Conservation (phyloP, 2,797 vertebrate species). For the Heterohyrax brucei region DNA sequence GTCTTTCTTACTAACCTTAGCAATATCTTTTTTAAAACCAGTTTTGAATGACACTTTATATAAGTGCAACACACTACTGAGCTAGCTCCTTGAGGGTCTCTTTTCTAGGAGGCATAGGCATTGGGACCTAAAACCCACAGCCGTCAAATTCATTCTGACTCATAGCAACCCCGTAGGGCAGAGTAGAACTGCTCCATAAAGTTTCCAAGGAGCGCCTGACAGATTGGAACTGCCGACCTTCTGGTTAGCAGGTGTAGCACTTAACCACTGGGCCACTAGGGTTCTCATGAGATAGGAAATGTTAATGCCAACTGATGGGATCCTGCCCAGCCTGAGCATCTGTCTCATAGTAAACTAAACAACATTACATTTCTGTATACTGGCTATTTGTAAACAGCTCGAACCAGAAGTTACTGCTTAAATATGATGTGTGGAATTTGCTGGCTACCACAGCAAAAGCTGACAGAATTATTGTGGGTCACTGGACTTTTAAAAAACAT, state of each 20-base stretch:
- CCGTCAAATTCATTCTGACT: too few relatives aligned
- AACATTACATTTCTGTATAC: neutral
- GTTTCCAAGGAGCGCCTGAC: too few relatives aligned
- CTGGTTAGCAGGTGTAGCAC: too few relatives aligned
- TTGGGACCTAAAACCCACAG: neutral
- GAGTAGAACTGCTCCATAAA: too few relatives aligned
- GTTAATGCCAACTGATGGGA: neutral
- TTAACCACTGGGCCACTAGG: too few relatives aligned
- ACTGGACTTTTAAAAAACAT: conserved; percentile 42
- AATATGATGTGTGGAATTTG: neutral
- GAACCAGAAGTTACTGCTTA: neutral
- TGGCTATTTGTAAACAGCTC: neutral
- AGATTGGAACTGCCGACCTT: too few relatives aligned
- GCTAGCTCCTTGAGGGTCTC: neutral
- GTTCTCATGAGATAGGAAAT: neutral
- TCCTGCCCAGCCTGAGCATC: neutral
- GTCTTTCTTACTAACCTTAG: neutral
- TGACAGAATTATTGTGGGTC: neutral
- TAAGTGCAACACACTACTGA: neutral
- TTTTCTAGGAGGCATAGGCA: neutral
- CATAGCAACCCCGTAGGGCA: too few relatives aligned
- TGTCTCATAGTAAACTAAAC: conserved; percentile 20
- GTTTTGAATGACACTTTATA: neutral
- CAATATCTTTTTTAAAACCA: neutral
- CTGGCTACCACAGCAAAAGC: neutral